These are phyloP conservation scores for Pardosa pseudoannulata DNA, from an alignment of 2,888 invertebrate species.

Conservation along the genomic window DNA sequence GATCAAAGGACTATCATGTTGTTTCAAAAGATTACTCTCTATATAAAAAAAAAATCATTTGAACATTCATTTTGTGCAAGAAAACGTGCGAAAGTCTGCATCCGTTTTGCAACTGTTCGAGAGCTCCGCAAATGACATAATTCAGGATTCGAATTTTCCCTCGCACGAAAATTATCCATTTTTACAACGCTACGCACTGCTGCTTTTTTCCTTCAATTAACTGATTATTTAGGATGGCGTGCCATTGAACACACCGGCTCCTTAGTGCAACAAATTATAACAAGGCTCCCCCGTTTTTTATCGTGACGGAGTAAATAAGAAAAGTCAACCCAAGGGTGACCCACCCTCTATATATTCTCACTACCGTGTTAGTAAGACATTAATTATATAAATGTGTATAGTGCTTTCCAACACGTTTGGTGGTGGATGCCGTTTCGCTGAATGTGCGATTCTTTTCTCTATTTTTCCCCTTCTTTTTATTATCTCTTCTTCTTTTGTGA, in stretches of 20 bases:
- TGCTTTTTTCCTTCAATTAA: slow-evolving; percentile 60
- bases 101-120: no score
- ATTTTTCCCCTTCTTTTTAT: not conserved
- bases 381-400: slow-evolving; percentile 48
- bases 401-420: no score
- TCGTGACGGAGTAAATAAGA: not conserved
- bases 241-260: not conserved
- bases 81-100: no score
- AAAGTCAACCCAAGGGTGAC: not conserved
- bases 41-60: no score
- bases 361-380: slow-evolving; percentile 52
- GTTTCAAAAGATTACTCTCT: no score
- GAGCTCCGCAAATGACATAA: no score
- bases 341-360: slow-evolving; percentile 4
- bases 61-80: no score
- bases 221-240: slow-evolving; percentile 56
- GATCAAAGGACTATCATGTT: no score
- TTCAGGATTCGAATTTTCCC: not conserved
- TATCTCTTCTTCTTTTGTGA: not conserved
- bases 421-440: not conserved
- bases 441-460: slow-evolving; percentile 16
- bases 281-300: slow-evolving; percentile 6
- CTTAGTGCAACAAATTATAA: slow-evolving; percentile 62
- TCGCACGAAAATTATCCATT: not conserved
- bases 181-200: slow-evolving; percentile 11